Evolutionary conservation across 1,140 invertebrate genomes (phyloP), one percentile per base, ranked within the genome.

Genomic region (Pseudomyrmex sp.): DNA sequence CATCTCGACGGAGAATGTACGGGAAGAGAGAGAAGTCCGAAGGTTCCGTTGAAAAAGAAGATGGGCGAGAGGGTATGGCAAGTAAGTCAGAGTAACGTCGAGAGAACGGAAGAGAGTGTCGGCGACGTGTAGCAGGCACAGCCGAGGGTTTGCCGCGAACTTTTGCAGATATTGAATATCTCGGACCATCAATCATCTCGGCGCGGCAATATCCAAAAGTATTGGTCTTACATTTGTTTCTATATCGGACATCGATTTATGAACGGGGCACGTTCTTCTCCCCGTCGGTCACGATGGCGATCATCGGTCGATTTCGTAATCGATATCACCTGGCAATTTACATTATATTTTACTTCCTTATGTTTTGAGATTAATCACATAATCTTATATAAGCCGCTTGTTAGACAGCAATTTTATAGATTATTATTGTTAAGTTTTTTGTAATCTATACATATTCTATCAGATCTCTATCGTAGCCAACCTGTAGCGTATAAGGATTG

Each of bases 151-250:
- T 54, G 70, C 54, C 50, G 70, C 63, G 62, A 93, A 93, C 86
- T 93, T 93, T 92, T 82, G 89, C 90, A 93, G 92, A 93, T 92
- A 93, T 93, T 93, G 90, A 93, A 93, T 93, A 93, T 93, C 92
- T 91, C 86, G 92, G 89, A 92, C 91, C 92, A 93, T 93, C 93
- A 93, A 93, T 93, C 92, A 93, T 87, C 82, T 69, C 63, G 68
- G 80, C 77, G 82, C 74, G 84, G 86, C 92, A 94, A 93, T 94
- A 93, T 93, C 90, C 88, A 86, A 93, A 93, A 93, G 92, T 93
- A 93, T 93, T 93, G 91, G 88, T 86, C 82, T 90, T 90, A 93
- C 90, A 92, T 90, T 93, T 92, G 92, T 92, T 89, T 88, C 90
- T 93, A 91, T 91, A 93, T 87, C 88, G 91, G 84, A 88, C 82